Evolutionary conservation across 2,888 invertebrate species (phyloP).

Genomic region (Sinotaia quadrata): DNA sequence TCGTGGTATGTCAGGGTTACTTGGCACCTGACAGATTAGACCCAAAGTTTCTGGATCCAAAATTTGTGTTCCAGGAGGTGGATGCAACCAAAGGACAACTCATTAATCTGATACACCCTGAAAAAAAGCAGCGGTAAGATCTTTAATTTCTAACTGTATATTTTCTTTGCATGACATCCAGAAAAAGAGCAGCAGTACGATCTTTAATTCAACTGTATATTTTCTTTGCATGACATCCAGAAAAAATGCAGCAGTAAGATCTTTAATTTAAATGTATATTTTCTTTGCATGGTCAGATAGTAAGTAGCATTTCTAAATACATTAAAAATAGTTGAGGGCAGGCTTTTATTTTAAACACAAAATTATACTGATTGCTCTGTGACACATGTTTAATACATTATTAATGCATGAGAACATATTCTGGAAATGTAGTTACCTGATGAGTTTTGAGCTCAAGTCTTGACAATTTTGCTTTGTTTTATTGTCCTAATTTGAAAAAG

Average conservation of each 20-base stretch:
- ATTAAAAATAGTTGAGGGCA: neutral
- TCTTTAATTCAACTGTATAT: neutral
- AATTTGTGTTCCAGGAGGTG: slow-evolving; percentile 95
- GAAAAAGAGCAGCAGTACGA: slow-evolving; percentile 62
- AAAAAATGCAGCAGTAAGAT: slow-evolving; percentile 60
- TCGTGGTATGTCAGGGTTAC: slow-evolving; percentile 96
- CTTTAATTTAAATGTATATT: neutral
- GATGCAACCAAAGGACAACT: slow-evolving; percentile 49
- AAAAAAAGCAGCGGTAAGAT: slow-evolving; percentile 60
- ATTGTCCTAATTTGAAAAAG: no score
- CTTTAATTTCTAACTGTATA: neutral
- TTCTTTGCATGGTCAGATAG: neutral
- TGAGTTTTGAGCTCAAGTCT: no score
- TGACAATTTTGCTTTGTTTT: no score
- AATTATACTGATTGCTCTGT: no score
- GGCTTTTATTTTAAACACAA: neutral
- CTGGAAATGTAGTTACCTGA: no score
- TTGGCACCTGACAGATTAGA: slow-evolving; percentile 91
- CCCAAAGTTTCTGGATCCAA: slow-evolving; percentile 91
- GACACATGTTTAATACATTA: no score
- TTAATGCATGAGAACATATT: no score
- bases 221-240: slow-evolving; percentile 51
- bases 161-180: slow-evolving; percentile 48
- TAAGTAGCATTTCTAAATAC: neutral
- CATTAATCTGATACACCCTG: slow-evolving; percentile 67